Conservation (phyloP, 2,797 vertebrate species). For the Peromyscus attwateri region DNA sequence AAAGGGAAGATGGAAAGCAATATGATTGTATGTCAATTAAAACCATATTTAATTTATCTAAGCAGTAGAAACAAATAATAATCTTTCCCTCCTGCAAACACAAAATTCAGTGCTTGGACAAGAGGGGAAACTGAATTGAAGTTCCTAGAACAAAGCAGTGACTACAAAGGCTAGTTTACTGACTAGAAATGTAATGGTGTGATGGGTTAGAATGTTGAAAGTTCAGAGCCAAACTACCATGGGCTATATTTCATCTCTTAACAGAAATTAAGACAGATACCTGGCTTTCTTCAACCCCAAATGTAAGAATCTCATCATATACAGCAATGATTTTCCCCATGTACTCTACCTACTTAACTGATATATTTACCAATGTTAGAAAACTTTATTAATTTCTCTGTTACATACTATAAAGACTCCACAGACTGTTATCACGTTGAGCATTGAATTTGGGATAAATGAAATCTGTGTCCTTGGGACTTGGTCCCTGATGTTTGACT, state of each 20-base stretch:
- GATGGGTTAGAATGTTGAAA: background rate
- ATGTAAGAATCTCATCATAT: background rate
- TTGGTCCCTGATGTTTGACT: background rate
- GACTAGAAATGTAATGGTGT: background rate
- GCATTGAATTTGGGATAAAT: background rate
- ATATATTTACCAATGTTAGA: background rate
- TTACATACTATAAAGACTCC: background rate
- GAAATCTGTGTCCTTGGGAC: background rate
- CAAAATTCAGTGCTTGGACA: background rate
- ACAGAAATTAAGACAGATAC: background rate
- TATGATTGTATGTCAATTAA: background rate
- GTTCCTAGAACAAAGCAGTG: background rate
- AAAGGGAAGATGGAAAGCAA: background rate
- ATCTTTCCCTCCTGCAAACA: background rate
- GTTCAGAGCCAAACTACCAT: background rate
- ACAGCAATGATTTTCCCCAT: background rate
- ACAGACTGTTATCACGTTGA: background rate
- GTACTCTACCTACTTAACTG: background rate
- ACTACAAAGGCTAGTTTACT: background rate
- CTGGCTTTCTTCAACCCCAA: background rate
- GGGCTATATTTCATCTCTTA: background rate
- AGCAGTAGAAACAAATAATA: background rate
- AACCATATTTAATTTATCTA: background rate
- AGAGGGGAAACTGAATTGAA: background rate
- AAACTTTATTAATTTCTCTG: background rate